These are phyloP conservation scores for Elysia crispata DNA, from an alignment of 2,888 invertebrate genomes.

Conservation along the genomic window DNA sequence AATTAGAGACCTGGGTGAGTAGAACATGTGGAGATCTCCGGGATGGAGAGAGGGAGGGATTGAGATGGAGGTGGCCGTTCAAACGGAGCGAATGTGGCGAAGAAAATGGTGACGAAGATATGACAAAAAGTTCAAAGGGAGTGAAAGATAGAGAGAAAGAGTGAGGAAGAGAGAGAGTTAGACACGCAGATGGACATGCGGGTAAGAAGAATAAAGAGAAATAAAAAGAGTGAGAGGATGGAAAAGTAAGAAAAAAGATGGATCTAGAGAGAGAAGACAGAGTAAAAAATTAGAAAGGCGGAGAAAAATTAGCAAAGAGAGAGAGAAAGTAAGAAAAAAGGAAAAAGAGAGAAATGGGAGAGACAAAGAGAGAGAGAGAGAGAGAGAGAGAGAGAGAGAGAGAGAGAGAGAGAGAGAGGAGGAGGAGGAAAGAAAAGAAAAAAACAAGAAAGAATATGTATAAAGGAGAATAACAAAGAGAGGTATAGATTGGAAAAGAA, in stretches of 20 bases:
- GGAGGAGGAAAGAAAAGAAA: background rate
- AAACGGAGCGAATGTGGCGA: background rate
- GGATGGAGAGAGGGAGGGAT: background rate
- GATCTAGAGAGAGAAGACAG: background rate
- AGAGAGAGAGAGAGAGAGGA: background rate
- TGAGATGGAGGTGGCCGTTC: background rate
- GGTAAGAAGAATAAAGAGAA: background rate
- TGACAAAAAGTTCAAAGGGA: background rate
- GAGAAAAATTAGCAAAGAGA: background rate
- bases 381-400: background rate
- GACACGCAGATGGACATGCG: too few relatives aligned
- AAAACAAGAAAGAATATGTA: background rate
- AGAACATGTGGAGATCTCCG: too few relatives aligned
- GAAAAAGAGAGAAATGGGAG: background rate
- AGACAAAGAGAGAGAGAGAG: background rate
- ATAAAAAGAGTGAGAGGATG: background rate
- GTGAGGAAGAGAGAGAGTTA: background rate
- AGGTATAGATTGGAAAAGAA: too few relatives aligned
- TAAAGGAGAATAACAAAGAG: background rate
- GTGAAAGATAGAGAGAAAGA: background rate
- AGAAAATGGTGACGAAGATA: background rate
- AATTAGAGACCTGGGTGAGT: too few relatives aligned
- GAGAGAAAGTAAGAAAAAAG: background rate
- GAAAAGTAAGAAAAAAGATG: background rate
- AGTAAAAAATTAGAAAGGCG: background rate